Evolutionary conservation across 1,140 invertebrate species (phyloP).

Genomic region (Nixonia krombeini): DNA sequence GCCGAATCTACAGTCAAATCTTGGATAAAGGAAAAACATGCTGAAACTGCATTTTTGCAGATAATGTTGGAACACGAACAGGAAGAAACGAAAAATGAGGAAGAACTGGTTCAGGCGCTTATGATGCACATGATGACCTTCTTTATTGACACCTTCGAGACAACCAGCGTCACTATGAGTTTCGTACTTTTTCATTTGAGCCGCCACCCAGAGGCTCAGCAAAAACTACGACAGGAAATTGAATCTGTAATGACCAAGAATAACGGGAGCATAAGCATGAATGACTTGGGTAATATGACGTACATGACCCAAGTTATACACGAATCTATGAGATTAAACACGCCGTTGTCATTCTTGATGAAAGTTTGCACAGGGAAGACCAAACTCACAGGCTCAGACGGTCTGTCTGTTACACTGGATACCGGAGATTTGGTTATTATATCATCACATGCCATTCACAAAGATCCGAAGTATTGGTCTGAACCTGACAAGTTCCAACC

Average conservation of each 20-base stretch:
- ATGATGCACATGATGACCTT: slow-evolving; percentile 29
- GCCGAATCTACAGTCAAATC: not conserved
- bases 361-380: slow-evolving; percentile 39
- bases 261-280: slow-evolving; percentile 29
- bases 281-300: slow-evolving; percentile 37
- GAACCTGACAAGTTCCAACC: slow-evolving; percentile 73
- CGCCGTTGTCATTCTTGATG: not conserved
- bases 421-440: slow-evolving; percentile 53
- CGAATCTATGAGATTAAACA: slow-evolving; percentile 41
- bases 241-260: slow-evolving; percentile 6
- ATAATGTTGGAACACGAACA: slow-evolving; percentile 27
- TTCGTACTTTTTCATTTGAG: slow-evolving; percentile 21
- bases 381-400: slow-evolving; percentile 46
- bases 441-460: slow-evolving; percentile 68
- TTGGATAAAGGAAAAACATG: not conserved
- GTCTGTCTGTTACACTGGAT: slow-evolving; percentile 22
- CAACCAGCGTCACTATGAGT: slow-evolving; percentile 9
- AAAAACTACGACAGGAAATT: slow-evolving; percentile 39
- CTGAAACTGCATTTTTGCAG: slow-evolving; percentile 24
- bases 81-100: slow-evolving; percentile 11
- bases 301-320: slow-evolving; percentile 48
- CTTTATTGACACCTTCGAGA: slow-evolving; percentile 44
- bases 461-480: slow-evolving; percentile 67
- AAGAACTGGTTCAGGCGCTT: not conserved
- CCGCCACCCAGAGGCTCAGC: slow-evolving; percentile 17